A percentile compares a stretch with the other conserved stretches of the same genome.
phyloP scores from a whole-genome alignment of 2,888 invertebrate species.

The Drosophila peninsularis region DNA sequence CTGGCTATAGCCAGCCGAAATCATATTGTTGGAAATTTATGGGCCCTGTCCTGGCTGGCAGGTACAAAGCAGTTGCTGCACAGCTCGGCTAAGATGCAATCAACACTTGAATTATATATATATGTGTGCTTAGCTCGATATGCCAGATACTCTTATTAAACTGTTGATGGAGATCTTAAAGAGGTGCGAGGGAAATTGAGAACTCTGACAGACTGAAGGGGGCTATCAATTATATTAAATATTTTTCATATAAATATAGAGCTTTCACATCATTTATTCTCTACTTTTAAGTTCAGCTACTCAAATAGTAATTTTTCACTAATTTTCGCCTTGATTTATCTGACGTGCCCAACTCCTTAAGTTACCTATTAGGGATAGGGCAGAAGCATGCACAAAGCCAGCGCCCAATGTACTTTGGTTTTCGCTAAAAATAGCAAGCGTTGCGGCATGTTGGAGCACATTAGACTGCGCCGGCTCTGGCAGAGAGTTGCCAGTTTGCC shows the following conservation, averaged over 20 bases:
- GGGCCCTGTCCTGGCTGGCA: slow-evolving; percentile 33
- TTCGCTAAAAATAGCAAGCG: slow-evolving; percentile 46
- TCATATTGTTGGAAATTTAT: slow-evolving; percentile 74
- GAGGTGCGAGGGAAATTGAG: not conserved
- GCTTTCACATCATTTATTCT: too few relatives aligned
- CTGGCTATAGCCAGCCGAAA: slow-evolving; percentile 56
- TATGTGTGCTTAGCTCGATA: slow-evolving; percentile 5
- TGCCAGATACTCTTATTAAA: slow-evolving; percentile 18
- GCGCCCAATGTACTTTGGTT: slow-evolving; percentile 13
- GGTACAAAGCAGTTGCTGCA: slow-evolving; percentile 28
- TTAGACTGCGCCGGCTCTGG: slow-evolving; percentile 34
- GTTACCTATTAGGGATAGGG: not conserved
- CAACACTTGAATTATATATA: slow-evolving; percentile 13
- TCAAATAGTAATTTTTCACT: not conserved
- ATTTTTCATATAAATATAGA: too few relatives aligned
- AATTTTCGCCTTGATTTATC: not conserved
- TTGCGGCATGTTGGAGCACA: slow-evolving; percentile 56
- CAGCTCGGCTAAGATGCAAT: slow-evolving; percentile 24
- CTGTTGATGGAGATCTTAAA: slow-evolving; percentile 21
- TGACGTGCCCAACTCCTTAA: not conserved
- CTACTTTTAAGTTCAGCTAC: too few relatives aligned
- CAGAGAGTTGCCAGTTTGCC: slow-evolving; percentile 54
- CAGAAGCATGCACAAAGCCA: slow-evolving; percentile 22
- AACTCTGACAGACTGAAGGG: not conserved
- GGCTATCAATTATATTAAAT: not conserved